Conservation (phyloP, 23 tunicate genomes). For the Ascidia mentula region DNA sequence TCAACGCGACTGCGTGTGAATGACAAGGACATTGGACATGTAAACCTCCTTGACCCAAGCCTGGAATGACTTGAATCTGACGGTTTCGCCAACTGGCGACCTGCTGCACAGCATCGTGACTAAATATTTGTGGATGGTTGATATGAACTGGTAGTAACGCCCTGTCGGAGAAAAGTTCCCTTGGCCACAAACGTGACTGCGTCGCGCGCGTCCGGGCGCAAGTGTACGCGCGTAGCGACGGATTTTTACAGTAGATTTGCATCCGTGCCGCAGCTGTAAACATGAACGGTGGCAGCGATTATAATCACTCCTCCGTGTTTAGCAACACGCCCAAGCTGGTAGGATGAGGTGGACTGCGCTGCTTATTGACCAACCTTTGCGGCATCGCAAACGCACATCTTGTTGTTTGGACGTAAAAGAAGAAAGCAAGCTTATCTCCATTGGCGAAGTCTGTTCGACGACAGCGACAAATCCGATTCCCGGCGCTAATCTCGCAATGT, state of each 20-base stretch:
- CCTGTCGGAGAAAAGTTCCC: constrained; percentile 9
- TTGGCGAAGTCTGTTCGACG: too few species aligned
- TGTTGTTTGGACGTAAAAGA: too few species aligned
- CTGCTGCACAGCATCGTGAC: not conserved
- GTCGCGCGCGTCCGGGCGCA: not conserved
- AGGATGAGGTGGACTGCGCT: constrained; percentile 1
- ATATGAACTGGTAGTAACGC: not conserved
- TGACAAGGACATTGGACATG: too few species aligned
- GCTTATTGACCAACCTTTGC: too few species aligned
- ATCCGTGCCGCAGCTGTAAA: not conserved
- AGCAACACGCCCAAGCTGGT: constrained; percentile 1
- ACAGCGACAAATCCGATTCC: constrained; percentile 2
- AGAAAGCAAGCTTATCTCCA: too few species aligned
- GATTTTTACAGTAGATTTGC: constrained; percentile 2
- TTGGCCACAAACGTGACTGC: not conserved
- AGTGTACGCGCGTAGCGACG: not conserved
- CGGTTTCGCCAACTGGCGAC: not conserved
- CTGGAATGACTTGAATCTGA: too few species aligned
- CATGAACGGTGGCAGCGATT: not conserved
- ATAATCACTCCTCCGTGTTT: not conserved
- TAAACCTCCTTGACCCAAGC: not conserved
- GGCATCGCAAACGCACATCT: too few species aligned
- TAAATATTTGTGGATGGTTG: constrained; percentile 4
- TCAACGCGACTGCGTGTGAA: too few species aligned
- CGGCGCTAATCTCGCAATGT: not conserved